Evolutionary conservation across 2,113 vertebrate species (phyloP).

Genomic region (Dromaius novaehollandiae): DNA sequence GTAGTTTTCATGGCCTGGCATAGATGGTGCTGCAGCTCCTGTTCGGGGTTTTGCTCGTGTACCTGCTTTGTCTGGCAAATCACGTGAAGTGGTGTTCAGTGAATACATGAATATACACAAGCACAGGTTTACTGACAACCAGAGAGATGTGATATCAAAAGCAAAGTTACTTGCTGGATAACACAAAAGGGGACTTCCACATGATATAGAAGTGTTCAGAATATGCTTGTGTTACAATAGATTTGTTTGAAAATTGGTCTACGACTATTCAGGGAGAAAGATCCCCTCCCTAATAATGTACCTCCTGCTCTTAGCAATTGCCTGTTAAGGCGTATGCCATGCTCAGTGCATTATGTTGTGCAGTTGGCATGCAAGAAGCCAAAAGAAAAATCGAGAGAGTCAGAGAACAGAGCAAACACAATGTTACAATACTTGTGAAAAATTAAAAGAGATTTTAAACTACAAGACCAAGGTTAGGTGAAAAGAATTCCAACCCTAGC

Average conservation of each 20-base stretch:
- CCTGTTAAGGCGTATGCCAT: background rate
- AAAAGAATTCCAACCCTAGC: background rate
- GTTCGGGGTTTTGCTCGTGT: background rate
- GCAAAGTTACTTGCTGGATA: background rate
- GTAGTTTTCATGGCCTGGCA: accelerated
- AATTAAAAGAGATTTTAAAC: background rate
- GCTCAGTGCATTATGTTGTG: background rate
- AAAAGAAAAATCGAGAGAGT: background rate
- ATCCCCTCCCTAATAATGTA: background rate
- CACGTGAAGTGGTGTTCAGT: background rate
- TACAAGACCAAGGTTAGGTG: background rate
- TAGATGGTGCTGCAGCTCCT: background rate
- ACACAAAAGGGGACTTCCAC: background rate
- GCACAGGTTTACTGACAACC: background rate
- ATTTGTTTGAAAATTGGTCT: background rate
- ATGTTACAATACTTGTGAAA: background rate
- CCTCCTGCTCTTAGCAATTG: background rate
- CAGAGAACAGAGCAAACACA: background rate
- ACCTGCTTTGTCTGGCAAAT: background rate
- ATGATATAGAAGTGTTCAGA: background rate
- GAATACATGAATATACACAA: background rate
- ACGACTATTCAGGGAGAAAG: background rate
- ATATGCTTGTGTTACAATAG: background rate
- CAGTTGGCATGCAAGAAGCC: background rate
- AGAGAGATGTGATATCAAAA: background rate